Percentiles rank a stretch among this genome's conserved stretches.
phyloP scores from a whole-genome alignment of 1,140 invertebrate genomes.

The Laupala kohalensis region DNA sequence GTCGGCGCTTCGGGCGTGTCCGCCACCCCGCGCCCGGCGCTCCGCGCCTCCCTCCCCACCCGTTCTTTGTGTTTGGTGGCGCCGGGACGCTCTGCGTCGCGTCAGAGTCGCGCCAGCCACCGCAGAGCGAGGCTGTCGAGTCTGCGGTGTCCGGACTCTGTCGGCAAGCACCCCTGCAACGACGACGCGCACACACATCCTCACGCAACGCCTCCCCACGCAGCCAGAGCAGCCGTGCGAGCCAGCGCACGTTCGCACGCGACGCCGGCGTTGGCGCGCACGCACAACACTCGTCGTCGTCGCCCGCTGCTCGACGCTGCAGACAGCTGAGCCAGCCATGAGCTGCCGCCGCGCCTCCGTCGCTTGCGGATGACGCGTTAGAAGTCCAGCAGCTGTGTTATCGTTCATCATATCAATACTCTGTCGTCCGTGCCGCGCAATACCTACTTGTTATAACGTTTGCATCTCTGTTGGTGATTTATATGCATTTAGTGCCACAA shows the following conservation, averaged over 20 bases:
- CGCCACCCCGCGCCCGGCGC: not conserved
- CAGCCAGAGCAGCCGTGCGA: too few relatives aligned
- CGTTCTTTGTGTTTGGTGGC: not conserved
- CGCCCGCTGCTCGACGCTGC: too few relatives aligned
- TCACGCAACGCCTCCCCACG: too few relatives aligned
- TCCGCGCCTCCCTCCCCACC: not conserved
- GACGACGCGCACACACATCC: too few relatives aligned
- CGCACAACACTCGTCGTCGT: not conserved
- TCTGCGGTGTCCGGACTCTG: not conserved
- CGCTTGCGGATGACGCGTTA: not conserved
- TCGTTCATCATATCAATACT: not conserved
- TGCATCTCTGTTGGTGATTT: not conserved
- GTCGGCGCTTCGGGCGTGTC: not conserved
- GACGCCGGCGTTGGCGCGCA: not conserved
- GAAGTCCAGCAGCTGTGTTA: not conserved
- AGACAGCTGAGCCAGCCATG: not conserved
- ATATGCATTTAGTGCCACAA: not conserved
- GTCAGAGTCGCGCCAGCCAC: conserved; percentile 8
- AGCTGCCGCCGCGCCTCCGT: not conserved
- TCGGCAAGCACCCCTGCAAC: not conserved
- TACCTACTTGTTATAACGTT: not conserved
- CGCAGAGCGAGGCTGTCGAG: conserved; percentile 10
- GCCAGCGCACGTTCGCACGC: not conserved
- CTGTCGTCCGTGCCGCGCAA: not conserved
- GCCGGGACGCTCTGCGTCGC: not conserved